Percentiles rank a stretch among this genome's conserved stretches.
phyloP scores from a whole-genome alignment of 2,888 invertebrate species.

The Cremastinae sp. region DNA sequence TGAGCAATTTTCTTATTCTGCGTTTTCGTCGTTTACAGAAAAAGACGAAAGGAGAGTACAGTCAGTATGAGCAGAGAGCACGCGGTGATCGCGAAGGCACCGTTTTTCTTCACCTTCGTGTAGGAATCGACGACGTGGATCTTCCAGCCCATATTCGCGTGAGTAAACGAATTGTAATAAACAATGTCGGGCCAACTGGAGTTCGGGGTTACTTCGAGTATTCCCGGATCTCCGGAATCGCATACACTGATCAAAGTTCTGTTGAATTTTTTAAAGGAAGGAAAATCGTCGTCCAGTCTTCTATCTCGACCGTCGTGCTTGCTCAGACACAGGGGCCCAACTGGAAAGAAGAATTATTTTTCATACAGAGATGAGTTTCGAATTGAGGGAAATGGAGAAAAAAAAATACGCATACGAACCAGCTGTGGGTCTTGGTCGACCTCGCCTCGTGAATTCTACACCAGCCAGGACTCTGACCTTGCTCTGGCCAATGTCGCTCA shows the following conservation, averaged over 20 bases:
- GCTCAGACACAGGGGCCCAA: conserved; percentile 90
- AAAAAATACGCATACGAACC: conserved; percentile 78
- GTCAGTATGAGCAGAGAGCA: conserved; percentile 60
- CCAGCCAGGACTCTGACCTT: conserved; percentile 89
- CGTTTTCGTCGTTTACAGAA: conserved; percentile 53
- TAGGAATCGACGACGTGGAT: conserved; percentile 94
- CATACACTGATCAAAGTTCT: conserved; percentile 88
- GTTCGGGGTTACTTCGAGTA: conserved; percentile 91
- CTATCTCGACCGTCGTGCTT: conserved; percentile 86
- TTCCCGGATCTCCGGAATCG: conserved; percentile 87
- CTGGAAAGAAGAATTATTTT: conserved; percentile 78
- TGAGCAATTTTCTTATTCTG: conserved; percentile 61
- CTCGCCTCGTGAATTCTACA: conserved; percentile 90
- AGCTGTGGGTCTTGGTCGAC: conserved; percentile 89
- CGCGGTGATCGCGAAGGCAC: conserved; percentile 59
- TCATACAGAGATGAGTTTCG: too few relatives aligned
- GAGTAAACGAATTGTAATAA: conserved; percentile 96
- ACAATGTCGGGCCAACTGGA: conserved; percentile 94
- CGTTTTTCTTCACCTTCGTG: conserved; percentile 73
- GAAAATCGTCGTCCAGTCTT: conserved; percentile 89
- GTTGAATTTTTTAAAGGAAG: conserved; percentile 92
- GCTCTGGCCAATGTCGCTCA: conserved; percentile 87
- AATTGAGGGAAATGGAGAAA: not conserved
- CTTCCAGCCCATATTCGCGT: conserved; percentile 97
- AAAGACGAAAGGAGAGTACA: conserved; percentile 63